Base-by-base conservation (phyloP, 92 coral and sea anemone species). In the Actinostola sp. region DNA sequence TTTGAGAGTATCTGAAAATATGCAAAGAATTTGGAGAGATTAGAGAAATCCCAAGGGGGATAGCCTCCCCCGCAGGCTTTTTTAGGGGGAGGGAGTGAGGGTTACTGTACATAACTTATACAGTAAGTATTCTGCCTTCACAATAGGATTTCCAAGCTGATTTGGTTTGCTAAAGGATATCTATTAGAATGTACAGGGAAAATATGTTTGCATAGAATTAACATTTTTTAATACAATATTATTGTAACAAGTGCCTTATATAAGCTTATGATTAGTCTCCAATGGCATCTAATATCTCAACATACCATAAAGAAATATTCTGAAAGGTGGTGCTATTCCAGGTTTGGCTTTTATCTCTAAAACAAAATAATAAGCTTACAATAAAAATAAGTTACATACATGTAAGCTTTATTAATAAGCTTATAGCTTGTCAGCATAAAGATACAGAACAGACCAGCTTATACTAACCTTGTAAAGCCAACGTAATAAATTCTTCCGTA, bases 1-100 rank as follows among this genome's bases (percentile, higher is more conserved):
- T 82, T 93, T 93, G 64, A 93, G 69, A 59, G 93, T 87, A 82
- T 93, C 98, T 93, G 76, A 28, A 53, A 74, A 78, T 10, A 4
- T 14, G n/a, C 25, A 28, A 25, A 25, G 21, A 53, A 53, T 17
- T 23, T 3, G 19, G 19, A 48, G 21, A 13, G 54, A 48, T 13
- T 3, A 48, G 2, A 13, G 54, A 4, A 23, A 4, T 48, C 21
- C 19, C n/a, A 3, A 14, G 54, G 16, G n/a, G n/a, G n/a, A n/a
- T n/a, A n/a, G n/a, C n/a, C n/a, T n/a, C n/a, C n/a, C n/a, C n/a
- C n/a, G n/a, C n/a, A n/a, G n/a, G n/a, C n/a, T n/a, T n/a, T n/a
- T n/a, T n/a, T n/a, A n/a, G n/a, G n/a, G n/a, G n/a, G n/a, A n/a
- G n/a, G n/a, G n/a, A n/a, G n/a, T n/a, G n/a, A n/a, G n/a, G n/a